Conservation (phyloP, 2,113 vertebrate species). For the Salvelinus namaycush region DNA sequence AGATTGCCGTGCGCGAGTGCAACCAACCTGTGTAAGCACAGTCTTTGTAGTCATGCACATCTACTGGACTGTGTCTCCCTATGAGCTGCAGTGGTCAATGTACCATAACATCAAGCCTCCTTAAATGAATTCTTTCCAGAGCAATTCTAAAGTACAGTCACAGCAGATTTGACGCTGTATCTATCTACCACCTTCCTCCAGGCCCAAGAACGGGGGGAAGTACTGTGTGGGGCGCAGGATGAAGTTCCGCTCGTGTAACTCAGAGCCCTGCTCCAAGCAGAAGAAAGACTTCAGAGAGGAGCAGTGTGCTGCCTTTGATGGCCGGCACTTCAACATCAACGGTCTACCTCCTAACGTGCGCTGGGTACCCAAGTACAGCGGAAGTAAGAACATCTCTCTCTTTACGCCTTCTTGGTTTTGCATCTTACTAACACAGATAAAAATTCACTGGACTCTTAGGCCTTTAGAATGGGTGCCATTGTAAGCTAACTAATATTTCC, state of each 20-base stretch:
- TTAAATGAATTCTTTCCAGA: constrained; percentile 56
- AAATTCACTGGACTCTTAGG: too few relatives aligned
- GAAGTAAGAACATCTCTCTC: constrained; percentile 83
- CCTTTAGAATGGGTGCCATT: too few relatives aligned
- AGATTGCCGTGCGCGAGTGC: constrained; percentile 90
- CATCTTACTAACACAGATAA: background rate
- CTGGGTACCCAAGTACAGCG: constrained; percentile 98
- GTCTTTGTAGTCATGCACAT: constrained; percentile 59
- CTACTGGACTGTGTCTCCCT: constrained; percentile 51
- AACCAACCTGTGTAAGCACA: constrained; percentile 91
- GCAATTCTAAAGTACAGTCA: background rate
- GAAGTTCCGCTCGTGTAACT: constrained; percentile 98
- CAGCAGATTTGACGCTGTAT: background rate
- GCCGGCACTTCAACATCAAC: constrained; percentile 98
- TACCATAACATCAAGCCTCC: constrained; percentile 56
- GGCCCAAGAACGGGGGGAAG: constrained; percentile 90
- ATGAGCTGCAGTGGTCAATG: constrained; percentile 49
- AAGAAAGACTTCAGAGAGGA: constrained; percentile 95
- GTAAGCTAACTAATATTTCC: too few relatives aligned
- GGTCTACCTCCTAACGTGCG: constrained; percentile 92
- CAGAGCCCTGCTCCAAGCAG: constrained; percentile 88
- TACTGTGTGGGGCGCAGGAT: constrained; percentile 95
- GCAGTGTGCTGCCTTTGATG: constrained; percentile 90
- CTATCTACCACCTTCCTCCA: constrained; percentile 47
- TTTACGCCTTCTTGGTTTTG: background rate